Conservation (phyloP, 1,140 invertebrate species). For the Drosophila biarmipes region DNA sequence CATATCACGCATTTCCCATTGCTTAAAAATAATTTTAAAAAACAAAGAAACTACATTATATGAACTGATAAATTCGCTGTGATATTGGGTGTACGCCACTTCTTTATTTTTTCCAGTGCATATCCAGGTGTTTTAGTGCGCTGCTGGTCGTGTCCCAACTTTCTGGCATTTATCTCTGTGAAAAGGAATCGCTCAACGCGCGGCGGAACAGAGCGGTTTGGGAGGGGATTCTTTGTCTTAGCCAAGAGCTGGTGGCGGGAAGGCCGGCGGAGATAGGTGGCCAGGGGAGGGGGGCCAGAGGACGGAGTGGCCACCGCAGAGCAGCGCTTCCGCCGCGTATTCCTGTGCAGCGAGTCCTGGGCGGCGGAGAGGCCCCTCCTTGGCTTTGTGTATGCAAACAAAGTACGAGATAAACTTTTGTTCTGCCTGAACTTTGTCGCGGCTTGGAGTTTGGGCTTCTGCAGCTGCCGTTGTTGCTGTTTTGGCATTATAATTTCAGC, state of each 20-base stretch:
- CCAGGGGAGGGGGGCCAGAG: too few species aligned
- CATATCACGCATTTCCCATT: too few species aligned
- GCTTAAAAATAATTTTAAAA: too few species aligned
- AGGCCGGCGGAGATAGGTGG: not conserved
- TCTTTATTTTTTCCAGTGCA: slow-evolving; percentile 6
- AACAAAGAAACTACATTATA: too few species aligned
- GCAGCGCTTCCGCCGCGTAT: slow-evolving; percentile 48
- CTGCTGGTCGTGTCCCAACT: slow-evolving; percentile 38
- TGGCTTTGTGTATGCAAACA: slow-evolving; percentile 71
- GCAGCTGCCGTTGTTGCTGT: slow-evolving; percentile 21
- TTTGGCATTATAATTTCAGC: slow-evolving; percentile 54
- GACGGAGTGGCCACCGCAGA: slow-evolving; percentile 33
- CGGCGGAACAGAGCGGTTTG: not conserved
- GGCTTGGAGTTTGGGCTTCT: slow-evolving; percentile 23
- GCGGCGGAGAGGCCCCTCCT: not conserved
- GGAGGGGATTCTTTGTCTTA: slow-evolving; percentile 60
- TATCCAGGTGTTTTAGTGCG: slow-evolving; percentile 10
- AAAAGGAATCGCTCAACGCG: slow-evolving; percentile 75
- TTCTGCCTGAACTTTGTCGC: slow-evolving; percentile 75
- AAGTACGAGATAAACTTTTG: slow-evolving; percentile 82
- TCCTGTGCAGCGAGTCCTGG: slow-evolving; percentile 51
- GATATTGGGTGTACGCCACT: too few species aligned
- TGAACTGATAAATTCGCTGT: too few species aligned
- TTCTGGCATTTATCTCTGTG: slow-evolving; percentile 75
- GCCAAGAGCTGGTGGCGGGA: slow-evolving; percentile 24